phyloP scores from a whole-genome alignment of 2,113 vertebrate species.

The Pomatostomus ruficeps region DNA sequence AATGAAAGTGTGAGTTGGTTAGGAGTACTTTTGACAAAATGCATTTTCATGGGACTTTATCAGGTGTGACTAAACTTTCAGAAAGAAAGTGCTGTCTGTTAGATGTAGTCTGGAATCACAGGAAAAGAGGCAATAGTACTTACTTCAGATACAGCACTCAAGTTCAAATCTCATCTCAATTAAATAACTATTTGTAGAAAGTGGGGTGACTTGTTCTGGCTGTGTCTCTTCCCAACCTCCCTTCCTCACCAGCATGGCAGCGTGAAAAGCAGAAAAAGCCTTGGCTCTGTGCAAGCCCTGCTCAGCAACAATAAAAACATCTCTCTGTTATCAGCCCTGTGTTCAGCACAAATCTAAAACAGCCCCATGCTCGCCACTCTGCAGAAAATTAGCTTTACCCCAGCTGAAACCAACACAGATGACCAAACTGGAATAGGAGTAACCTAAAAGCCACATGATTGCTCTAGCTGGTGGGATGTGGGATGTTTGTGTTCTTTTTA shows the following conservation, averaged over 20 bases:
- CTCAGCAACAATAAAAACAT: background rate
- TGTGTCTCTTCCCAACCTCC: background rate
- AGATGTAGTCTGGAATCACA: fast-evolving
- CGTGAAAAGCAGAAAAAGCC: background rate
- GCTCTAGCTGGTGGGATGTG: background rate
- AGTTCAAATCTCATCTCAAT: background rate
- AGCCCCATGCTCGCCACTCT: background rate
- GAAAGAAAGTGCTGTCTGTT: background rate
- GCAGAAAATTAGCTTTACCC: background rate
- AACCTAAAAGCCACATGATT: background rate
- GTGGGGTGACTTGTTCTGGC: background rate
- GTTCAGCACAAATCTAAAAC: background rate
- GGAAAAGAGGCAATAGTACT: background rate
- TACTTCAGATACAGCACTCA: background rate
- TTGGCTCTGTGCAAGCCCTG: background rate
- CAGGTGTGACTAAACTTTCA: background rate
- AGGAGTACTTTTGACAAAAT: background rate
- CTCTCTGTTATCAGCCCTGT: fast-evolving
- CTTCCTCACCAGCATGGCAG: fast-evolving
- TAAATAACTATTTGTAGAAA: background rate
- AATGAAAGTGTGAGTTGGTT: background rate
- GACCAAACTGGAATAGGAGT: background rate
- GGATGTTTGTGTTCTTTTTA: background rate
- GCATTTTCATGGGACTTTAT: background rate
- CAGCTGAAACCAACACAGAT: background rate